Evolutionary conservation across 1,140 invertebrate species (phyloP).

Genomic region (Bombus sibiricus): DNA sequence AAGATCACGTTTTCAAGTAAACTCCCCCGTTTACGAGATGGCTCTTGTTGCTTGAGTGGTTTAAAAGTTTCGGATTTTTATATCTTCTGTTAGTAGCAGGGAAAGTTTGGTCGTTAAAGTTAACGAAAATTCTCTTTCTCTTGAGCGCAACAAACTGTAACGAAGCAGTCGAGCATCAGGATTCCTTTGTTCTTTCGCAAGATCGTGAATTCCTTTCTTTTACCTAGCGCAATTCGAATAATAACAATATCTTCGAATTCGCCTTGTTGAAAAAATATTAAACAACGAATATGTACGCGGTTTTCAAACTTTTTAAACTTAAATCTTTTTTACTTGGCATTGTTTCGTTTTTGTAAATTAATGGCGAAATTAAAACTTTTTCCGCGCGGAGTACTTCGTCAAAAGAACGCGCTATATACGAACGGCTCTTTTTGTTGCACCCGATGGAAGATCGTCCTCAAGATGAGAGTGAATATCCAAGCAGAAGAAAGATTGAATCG

Average conservation of each 20-base stretch:
- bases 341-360: neutral
- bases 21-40: conserved; percentile 15
- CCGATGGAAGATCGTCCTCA: conserved; percentile 14
- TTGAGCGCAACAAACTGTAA: neutral
- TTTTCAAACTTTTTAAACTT: neutral
- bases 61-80: conserved; percentile 12
- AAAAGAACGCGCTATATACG: neutral
- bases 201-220: neutral
- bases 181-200: neutral
- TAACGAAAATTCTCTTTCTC: conserved; percentile 36
- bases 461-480: conserved; percentile 48
- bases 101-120: conserved; percentile 37
- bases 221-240: neutral
- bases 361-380: neutral
- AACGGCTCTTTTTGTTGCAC: conserved; percentile 6
- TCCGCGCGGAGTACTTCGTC: neutral
- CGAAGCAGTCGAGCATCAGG: neutral
- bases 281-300: too few species aligned
- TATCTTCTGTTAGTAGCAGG: neutral
- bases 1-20: conserved; percentile 35
- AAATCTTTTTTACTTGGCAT: neutral
- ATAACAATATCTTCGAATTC: neutral
- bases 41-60: neutral
- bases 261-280: too few species aligned
- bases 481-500: conserved; percentile 39